Evolutionary conservation across 2,797 vertebrate species (phyloP).

Genomic region (Rhinella marina): DNA sequence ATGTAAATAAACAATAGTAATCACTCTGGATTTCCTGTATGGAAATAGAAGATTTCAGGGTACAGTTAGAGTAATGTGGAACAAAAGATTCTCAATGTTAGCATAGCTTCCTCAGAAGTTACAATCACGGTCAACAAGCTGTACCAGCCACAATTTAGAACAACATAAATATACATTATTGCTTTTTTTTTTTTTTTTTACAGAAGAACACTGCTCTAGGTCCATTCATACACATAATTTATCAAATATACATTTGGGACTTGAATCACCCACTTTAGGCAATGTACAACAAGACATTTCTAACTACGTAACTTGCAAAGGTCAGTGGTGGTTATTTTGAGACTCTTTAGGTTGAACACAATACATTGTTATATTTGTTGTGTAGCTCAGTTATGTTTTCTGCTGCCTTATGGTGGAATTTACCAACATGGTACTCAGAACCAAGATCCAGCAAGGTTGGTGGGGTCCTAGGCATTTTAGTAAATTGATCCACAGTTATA

Average conservation of each 20-base stretch:
- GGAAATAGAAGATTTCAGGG: slow-evolving; percentile 11
- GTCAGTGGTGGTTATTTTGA: not conserved
- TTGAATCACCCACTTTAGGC: not conserved
- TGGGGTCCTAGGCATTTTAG: not conserved
- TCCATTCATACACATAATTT: slow-evolving; percentile 22
- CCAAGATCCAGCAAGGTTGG: not conserved
- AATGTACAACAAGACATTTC: slow-evolving; percentile 2
- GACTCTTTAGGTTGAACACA: not conserved
- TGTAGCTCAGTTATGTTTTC: not conserved
- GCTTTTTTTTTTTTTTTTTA: slow-evolving; percentile 18
- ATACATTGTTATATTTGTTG: not conserved
- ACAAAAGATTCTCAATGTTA: not conserved
- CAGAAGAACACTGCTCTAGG: not conserved
- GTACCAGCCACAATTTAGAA: slow-evolving; percentile 22
- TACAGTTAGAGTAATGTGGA: not conserved
- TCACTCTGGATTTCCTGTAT: slow-evolving; percentile 7
- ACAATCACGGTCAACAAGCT: slow-evolving; percentile 24
- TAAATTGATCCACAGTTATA: not conserved
- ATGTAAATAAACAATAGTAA: not conserved
- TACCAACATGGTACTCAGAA: not conserved
- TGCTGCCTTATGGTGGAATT: slow-evolving; percentile 12
- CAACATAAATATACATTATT: slow-evolving; percentile 51
- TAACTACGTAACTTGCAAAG: not conserved
- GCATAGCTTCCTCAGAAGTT: slow-evolving; percentile 8
- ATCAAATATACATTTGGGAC: slow-evolving; percentile 24